phyloP scores from a whole-genome alignment of 2,113 vertebrate genomes.

The Chaetura pelagica region DNA sequence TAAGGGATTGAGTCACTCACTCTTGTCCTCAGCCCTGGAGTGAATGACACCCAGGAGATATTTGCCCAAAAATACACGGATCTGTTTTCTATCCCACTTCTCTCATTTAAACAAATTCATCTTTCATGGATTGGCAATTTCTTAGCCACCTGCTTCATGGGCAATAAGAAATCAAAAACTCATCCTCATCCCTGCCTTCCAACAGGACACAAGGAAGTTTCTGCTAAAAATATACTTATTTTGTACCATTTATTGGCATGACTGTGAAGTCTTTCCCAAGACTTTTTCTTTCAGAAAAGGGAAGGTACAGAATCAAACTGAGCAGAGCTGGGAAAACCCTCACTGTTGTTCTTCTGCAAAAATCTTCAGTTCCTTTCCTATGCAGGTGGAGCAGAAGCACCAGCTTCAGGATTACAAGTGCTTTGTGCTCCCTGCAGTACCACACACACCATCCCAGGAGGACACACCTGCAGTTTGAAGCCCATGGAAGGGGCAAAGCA shows the following conservation, averaged over 20 bases:
- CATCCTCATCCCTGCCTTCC: background rate
- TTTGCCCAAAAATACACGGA: accelerated
- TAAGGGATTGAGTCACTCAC: background rate
- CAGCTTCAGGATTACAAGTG: background rate
- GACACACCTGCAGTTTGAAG: accelerated
- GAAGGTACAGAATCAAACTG: background rate
- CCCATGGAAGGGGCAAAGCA: background rate
- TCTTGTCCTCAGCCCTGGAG: background rate
- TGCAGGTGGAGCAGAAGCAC: background rate
- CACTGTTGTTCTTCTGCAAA: background rate
- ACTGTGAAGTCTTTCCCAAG: background rate
- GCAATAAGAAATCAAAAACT: background rate
- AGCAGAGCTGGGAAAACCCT: background rate
- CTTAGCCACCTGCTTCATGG: background rate
- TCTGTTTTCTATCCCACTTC: background rate
- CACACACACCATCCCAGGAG: background rate
- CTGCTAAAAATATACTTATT: background rate
- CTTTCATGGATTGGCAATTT: background rate
- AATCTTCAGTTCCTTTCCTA: background rate
- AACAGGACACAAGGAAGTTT: background rate
- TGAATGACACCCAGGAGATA: background rate
- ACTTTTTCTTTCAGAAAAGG: background rate
- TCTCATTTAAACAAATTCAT: background rate
- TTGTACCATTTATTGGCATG: too few relatives aligned
- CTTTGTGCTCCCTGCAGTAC: accelerated